These are phyloP conservation scores for Lepilemur septentrionalis DNA, from an alignment of 2,797 vertebrate species.

Conservation along the genomic window DNA sequence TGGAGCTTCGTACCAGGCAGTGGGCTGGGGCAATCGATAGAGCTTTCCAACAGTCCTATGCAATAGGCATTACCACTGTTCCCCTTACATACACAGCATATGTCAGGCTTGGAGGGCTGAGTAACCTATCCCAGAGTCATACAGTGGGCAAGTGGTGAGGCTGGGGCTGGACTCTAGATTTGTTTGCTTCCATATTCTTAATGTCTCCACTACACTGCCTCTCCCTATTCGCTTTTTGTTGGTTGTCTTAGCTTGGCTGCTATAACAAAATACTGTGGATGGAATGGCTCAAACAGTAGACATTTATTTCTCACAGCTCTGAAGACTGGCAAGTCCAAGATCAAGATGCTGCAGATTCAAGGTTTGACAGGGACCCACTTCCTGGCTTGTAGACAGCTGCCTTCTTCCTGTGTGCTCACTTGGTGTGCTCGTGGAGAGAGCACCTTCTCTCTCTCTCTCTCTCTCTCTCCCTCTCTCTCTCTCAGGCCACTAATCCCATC, in stretches of 20 bases:
- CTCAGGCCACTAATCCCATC: not conserved
- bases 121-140: not conserved
- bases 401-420: not conserved
- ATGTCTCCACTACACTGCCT: not conserved
- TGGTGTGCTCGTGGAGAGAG: not conserved
- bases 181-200: not conserved
- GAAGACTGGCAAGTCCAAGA: not conserved
- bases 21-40: not conserved
- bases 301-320: not conserved
- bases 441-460: not conserved
- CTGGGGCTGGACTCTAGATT: not conserved
- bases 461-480: not conserved
- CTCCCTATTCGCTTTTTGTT: not conserved
- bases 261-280: not conserved
- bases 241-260: not conserved
- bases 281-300: not conserved
- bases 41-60: not conserved
- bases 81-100: too few relatives aligned
- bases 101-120: not conserved
- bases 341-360: not conserved
- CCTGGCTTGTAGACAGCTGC: not conserved
- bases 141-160: not conserved
- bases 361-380: not conserved
- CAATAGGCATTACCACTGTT: not conserved
- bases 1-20: not conserved